phyloP scores from a whole-genome alignment of 1,140 invertebrate species.

The Nymphalis io region DNA sequence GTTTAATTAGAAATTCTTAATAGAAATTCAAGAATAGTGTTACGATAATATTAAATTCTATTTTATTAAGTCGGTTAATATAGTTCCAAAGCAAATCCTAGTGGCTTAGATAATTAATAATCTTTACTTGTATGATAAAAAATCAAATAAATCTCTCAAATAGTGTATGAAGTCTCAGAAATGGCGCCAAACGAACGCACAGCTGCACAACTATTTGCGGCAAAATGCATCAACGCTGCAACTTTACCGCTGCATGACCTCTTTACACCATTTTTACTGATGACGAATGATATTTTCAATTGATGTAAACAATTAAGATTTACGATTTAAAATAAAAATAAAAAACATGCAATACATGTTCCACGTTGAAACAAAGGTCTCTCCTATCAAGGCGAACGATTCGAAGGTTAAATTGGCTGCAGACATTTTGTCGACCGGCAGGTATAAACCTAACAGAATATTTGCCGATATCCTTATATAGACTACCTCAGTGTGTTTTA shows the following conservation, averaged over 20 bases:
- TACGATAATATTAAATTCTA: too few species aligned
- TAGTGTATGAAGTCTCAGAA: neutral
- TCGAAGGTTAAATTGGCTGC: neutral
- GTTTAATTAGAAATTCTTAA: neutral
- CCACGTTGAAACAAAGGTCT: neutral
- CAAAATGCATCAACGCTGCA: constrained; percentile 30
- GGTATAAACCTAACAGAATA: neutral
- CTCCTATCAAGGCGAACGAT: neutral
- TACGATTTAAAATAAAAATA: neutral
- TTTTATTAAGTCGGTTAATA: neutral
- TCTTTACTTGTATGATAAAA: neutral
- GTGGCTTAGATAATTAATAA: neutral
- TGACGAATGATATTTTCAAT: constrained; percentile 3
- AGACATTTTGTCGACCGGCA: neutral
- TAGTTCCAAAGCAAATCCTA: neutral
- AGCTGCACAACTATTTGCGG: constrained; percentile 58
- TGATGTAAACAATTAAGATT: neutral
- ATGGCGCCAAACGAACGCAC: constrained; percentile 39
- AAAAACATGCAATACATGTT: neutral
- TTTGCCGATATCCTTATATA: constrained; percentile 1
- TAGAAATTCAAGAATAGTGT: neutral
- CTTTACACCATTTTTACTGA: constrained; percentile 39
- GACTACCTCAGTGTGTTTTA: neutral
- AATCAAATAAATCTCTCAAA: neutral
- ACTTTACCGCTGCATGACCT: constrained; percentile 34